phyloP scores from a whole-genome alignment of 2,797 vertebrate genomes.

The Coregonus sp. region DNA sequence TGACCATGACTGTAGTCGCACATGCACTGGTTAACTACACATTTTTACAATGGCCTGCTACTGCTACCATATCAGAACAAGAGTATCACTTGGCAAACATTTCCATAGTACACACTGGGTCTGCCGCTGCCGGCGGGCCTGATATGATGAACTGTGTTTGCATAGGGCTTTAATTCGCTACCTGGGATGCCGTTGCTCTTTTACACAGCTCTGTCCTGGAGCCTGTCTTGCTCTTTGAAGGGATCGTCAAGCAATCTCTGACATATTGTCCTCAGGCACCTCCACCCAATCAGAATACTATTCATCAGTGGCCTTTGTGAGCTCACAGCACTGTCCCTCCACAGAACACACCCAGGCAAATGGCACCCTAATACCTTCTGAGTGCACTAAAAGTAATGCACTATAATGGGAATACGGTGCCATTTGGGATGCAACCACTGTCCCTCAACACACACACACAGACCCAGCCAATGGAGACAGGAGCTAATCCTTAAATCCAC shows the following conservation, averaged over 20 bases:
- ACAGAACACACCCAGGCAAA: background rate
- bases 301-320: constrained; percentile 68
- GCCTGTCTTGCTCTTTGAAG: constrained; percentile 5
- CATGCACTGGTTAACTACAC: background rate
- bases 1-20: too few relatives aligned
- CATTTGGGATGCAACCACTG: too few relatives aligned
- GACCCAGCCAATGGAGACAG: too few relatives aligned
- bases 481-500: too few relatives aligned
- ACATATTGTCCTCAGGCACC: background rate
- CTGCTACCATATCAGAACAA: background rate
- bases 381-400: background rate
- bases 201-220: constrained; percentile 5
- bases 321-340: constrained; percentile 27
- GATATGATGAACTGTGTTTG: constrained; percentile 66
- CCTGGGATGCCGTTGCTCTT: constrained; percentile 38
- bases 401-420: too few relatives aligned
- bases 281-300: constrained; percentile 44
- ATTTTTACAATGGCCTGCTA: background rate
- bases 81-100: background rate
- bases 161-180: constrained; percentile 55
- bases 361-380: background rate
- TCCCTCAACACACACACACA: too few relatives aligned
- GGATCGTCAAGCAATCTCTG: background rate
- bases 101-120: background rate
- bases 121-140: constrained; percentile 45